These are phyloP conservation scores for Orientallactaga bullata DNA, from an alignment of 2,113 vertebrate genomes.

Conservation along the genomic window DNA sequence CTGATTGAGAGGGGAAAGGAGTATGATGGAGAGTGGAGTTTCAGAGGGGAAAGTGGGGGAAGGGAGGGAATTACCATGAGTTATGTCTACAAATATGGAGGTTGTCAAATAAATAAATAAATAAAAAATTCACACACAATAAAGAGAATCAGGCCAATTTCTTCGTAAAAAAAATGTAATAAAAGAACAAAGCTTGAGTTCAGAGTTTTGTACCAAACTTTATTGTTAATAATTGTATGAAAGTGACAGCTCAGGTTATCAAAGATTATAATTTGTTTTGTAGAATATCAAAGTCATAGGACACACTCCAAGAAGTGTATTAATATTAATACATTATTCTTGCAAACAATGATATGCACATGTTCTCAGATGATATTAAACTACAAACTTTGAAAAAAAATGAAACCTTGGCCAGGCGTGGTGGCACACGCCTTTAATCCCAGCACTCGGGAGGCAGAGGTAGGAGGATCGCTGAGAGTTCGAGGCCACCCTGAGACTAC, in stretches of 20 bases:
- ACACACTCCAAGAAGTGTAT: conserved; percentile 72
- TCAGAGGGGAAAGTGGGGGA: no score
- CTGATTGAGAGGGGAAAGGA: no score
- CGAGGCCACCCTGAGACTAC: no score
- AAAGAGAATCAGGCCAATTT: background rate
- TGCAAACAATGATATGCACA: conserved; percentile 77
- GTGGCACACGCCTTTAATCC: no score
- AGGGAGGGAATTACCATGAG: no score
- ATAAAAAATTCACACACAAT: background rate
- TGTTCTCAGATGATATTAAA: conserved; percentile 71
- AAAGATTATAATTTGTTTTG: conserved; percentile 78
- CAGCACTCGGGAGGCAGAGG: no score
- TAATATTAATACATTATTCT: conserved; percentile 58
- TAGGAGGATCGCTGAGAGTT: no score
- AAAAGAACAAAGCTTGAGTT: background rate
- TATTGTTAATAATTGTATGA: conserved; percentile 38
- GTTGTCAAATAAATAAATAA: no score
- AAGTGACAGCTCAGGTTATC: conserved; percentile 59
- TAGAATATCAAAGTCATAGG: conserved; percentile 76
- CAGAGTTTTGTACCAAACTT: background rate
- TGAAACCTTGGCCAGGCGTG: conserved; percentile 81
- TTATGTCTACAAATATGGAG: no score
- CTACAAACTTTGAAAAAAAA: conserved; percentile 79
- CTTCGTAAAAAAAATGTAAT: background rate
- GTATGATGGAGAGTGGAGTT: no score